These are phyloP conservation scores for Oligia strigilis DNA, from an alignment of 2,888 invertebrate species.

Conservation along the genomic window DNA sequence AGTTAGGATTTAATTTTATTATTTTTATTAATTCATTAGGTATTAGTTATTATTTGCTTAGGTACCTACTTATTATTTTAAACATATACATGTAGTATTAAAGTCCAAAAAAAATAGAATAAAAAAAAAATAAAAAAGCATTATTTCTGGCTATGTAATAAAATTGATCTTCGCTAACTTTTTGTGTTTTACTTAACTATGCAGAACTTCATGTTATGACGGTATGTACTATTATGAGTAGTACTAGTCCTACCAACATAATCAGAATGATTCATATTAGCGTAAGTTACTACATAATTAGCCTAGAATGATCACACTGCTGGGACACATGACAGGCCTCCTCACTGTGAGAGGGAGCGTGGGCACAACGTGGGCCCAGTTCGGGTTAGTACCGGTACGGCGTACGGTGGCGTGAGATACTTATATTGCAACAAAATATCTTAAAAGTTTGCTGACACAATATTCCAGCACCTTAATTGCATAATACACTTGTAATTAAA, in stretches of 20 bases:
- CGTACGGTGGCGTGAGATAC: background rate
- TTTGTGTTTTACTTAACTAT: slow-evolving; percentile 10
- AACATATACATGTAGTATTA: too few species aligned
- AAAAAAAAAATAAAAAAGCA: too few species aligned
- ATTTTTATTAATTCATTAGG: too few species aligned
- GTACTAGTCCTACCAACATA: background rate
- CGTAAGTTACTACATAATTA: background rate
- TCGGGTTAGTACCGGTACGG: too few species aligned
- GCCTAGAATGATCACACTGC: background rate
- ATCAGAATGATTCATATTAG: background rate
- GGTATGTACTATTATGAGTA: background rate
- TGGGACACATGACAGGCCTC: background rate
- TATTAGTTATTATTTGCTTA: too few species aligned
- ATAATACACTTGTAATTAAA: background rate
- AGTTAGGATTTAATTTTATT: too few species aligned
- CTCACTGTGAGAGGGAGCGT: background rate
- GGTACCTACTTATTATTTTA: too few species aligned
- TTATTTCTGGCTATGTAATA: slow-evolving; percentile 58
- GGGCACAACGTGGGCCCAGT: background rate
- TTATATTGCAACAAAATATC: background rate
- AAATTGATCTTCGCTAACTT: background rate
- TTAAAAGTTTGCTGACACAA: background rate
- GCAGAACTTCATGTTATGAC: background rate
- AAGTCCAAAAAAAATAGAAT: too few species aligned
- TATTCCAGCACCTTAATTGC: background rate